phyloP scores from a whole-genome alignment of 2,888 invertebrate species.

The Dendrolimus houi region DNA sequence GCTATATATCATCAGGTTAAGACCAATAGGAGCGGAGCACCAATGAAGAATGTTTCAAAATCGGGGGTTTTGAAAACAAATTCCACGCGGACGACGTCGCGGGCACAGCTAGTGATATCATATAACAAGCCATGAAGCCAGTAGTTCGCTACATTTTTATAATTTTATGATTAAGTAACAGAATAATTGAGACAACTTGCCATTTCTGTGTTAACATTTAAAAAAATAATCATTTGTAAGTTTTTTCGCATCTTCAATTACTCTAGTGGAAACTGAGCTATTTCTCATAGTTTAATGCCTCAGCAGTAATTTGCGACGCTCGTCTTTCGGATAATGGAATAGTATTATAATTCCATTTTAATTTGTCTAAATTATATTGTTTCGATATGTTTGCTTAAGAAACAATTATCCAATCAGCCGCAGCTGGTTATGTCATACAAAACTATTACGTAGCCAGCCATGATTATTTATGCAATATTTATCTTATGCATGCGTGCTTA shows the following conservation, averaged over 20 bases:
- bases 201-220: too few relatives aligned
- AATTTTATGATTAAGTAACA: too few relatives aligned
- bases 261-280: background rate
- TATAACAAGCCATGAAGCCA: too few relatives aligned
- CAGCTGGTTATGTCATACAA: conserved; percentile 26
- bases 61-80: too few relatives aligned
- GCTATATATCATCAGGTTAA: too few relatives aligned
- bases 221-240: background rate
- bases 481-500: conserved; percentile 24
- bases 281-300: background rate
- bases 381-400: background rate
- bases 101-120: too few relatives aligned
- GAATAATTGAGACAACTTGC: too few relatives aligned
- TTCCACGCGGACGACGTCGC: too few relatives aligned
- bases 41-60: too few relatives aligned
- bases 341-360: background rate
- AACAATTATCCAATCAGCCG: conserved; percentile 2
- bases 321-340: background rate
- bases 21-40: too few relatives aligned
- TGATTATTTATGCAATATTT: conserved; percentile 43
- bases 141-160: too few relatives aligned
- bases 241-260: background rate
- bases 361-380: background rate
- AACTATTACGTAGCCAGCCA: conserved; percentile 17
- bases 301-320: background rate